Evolutionary conservation across 2,797 vertebrate genomes (phyloP).

Genomic region (Cynopterus sphinx): DNA sequence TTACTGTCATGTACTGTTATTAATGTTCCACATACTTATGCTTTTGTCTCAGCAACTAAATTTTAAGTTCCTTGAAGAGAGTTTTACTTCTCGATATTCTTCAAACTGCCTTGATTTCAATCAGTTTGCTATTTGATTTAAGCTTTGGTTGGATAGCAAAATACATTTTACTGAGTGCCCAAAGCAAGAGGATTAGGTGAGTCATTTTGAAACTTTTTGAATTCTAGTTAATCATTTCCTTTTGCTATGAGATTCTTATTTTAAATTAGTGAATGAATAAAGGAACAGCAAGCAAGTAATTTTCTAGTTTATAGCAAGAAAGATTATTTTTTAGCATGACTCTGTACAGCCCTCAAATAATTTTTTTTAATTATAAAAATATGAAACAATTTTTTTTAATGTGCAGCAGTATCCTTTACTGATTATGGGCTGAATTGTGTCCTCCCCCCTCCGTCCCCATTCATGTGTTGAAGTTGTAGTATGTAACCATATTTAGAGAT

Average conservation of each 20-base stretch:
- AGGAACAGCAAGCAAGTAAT: background rate
- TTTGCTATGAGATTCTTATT: background rate
- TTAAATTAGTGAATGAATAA: background rate
- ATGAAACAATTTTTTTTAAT: background rate
- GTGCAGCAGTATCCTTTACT: background rate
- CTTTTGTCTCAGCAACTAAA: background rate
- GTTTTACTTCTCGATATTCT: background rate
- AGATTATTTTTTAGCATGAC: background rate
- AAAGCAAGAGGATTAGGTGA: background rate
- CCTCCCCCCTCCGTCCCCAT: background rate
- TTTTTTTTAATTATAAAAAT: background rate
- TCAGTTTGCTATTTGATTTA: slow-evolving; percentile 18
- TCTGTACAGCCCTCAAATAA: background rate
- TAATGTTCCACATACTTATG: background rate
- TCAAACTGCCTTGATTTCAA: background rate
- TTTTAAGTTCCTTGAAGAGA: background rate
- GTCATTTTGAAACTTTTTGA: slow-evolving; percentile 3
- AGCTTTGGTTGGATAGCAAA: background rate
- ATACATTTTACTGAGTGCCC: slow-evolving; percentile 14
- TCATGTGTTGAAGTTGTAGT: background rate
- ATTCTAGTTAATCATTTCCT: background rate
- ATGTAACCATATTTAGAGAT: background rate
- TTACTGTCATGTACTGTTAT: background rate
- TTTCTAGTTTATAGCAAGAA: background rate
- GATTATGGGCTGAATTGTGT: background rate